Evolutionary conservation across 1,140 invertebrate species (phyloP), one percentile per base, ranked within the genome.

Genomic region (Acromyrmex echinatior): DNA sequence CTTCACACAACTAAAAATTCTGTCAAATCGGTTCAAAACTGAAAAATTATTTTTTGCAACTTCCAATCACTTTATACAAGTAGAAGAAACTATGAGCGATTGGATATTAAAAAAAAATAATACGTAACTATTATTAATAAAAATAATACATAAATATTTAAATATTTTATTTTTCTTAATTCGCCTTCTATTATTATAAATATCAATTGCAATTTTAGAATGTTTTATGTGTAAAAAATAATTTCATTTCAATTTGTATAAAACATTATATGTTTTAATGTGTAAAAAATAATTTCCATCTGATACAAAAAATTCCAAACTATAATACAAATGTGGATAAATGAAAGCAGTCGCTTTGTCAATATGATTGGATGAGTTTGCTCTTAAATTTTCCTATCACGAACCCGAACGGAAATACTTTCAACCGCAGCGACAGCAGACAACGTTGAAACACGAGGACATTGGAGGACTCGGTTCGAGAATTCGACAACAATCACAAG

Each of bases 341-440:
- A 18, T 74, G 56, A 82, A 60, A 62, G 39, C 80, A 49, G 35
- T 60, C 25, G 80, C 35, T 74, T 82, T 74, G 39, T 74, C 80
- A 82, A 82, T 56, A 28, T 21, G 68, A 12, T 49, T 68, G 49
- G 70, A 31, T 74, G 25, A 25, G 10, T 62, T 82, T n/a, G 53
- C 80, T 74, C 56, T 82, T 82, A 74, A 82, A 82, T 82, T 82
- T 73, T 82, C 80, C 56, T 21, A 70, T 74, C 80, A 82, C 80
- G 80, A 86, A 80, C 7, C 28, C 56, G 62, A 82, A 82, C 74
- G 85, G 78, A 86, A 80, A 66, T 86, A 71, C 78, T 71, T 63
- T 85, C 85, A 86, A 71, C 62, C n/a, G 31, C 63, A 68, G 39
- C 25, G 12, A 86, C 78, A 49, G 51, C 78, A 49, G 51, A 82